These are phyloP conservation scores for Adelphocoris suturalis DNA, from an alignment of 2,888 invertebrate genomes.

Conservation along the genomic window DNA sequence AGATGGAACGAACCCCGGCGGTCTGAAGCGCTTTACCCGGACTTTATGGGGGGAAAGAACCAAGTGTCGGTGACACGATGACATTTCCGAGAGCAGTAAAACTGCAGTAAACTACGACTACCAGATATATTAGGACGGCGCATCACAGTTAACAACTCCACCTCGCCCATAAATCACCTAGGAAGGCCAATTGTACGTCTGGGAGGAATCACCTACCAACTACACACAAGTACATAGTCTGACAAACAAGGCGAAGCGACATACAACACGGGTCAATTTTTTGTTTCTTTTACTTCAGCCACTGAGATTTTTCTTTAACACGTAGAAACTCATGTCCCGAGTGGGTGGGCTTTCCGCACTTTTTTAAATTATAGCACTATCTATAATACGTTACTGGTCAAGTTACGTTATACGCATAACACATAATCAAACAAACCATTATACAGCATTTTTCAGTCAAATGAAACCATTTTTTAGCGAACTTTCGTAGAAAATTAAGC, in stretches of 20 bases:
- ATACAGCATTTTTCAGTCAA: no score
- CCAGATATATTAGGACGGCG: conserved; percentile 31
- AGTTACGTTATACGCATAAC: no score
- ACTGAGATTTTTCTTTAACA: no score
- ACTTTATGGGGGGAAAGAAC: not conserved
- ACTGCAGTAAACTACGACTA: conserved; percentile 35
- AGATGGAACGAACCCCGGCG: not conserved
- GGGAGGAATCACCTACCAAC: conserved; percentile 1
- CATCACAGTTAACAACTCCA: conserved; percentile 13
- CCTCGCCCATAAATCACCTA: not conserved
- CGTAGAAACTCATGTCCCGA: no score
- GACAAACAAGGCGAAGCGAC: not conserved
- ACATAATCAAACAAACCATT: no score
- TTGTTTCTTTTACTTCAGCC: no score
- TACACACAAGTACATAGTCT: not conserved
- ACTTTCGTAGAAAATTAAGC: no score
- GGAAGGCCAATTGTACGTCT: not conserved
- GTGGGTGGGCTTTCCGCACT: no score
- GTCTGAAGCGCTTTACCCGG: not conserved
- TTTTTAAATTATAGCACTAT: no score
- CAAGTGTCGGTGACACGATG: conserved; percentile 32
- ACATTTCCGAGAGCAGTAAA: conserved; percentile 44
- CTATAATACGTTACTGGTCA: no score
- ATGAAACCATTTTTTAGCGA: no score
- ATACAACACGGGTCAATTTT: not conserved